Evolutionary conservation across 2,888 invertebrate genomes (phyloP).

Genomic region (Dynastes tityus): DNA sequence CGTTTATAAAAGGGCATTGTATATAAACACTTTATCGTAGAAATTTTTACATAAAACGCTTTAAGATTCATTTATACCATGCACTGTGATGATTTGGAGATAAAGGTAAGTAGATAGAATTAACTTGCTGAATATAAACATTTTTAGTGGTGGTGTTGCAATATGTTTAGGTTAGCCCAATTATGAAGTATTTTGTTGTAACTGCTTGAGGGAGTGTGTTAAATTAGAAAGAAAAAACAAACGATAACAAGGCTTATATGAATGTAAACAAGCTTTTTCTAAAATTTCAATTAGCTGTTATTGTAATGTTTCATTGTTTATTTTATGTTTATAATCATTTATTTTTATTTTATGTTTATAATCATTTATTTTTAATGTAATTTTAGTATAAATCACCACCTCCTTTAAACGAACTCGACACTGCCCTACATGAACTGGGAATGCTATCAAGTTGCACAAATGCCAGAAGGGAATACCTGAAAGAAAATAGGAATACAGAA

Average conservation of each 20-base stretch:
- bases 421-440: constrained; percentile 75
- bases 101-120: constrained; percentile 55
- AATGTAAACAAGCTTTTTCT: too few species aligned
- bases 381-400: constrained; percentile 43
- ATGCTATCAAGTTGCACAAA: constrained; percentile 77
- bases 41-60: constrained; percentile 28
- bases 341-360: neutral
- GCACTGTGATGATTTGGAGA: constrained; percentile 60
- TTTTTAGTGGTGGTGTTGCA: constrained; percentile 21
- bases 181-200: constrained; percentile 38
- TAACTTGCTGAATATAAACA: constrained; percentile 9
- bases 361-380: neutral
- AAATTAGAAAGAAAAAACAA: neutral
- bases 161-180: constrained; percentile 47
- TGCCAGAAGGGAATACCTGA: constrained; percentile 74
- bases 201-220: neutral
- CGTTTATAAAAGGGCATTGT: constrained; percentile 53
- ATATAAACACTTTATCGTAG: constrained; percentile 54
- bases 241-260: neutral
- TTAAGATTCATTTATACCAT: constrained; percentile 48
- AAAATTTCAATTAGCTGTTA: too few species aligned
- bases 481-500: constrained; percentile 69
- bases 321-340: neutral
- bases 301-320: too few species aligned
- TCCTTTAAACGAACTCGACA: constrained; percentile 73